Percentiles rank a stretch among this genome's conserved stretches.
Conservation (phyloP, 64 coral and sea anemone genomes). For the Stylophora pistillata region DNA sequence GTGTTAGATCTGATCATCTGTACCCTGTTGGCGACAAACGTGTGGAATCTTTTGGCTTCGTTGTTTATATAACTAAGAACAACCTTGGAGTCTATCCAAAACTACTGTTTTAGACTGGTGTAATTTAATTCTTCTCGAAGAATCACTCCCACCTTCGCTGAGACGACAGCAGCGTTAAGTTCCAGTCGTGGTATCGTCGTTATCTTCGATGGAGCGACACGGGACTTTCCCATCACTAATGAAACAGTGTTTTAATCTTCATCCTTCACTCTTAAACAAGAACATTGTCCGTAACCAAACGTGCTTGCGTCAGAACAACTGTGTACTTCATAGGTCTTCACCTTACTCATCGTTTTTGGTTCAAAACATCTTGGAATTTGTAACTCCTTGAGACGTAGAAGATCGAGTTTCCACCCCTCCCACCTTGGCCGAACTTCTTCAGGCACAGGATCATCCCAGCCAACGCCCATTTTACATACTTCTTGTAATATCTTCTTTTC, state of each 20-base stretch:
- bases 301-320: slow-evolving; percentile 12
- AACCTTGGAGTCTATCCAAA: not conserved
- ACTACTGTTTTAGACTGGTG: not conserved
- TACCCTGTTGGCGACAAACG: slow-evolving; percentile 39
- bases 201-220: too few relatives aligned
- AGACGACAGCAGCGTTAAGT: slow-evolving; percentile 5
- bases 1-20: slow-evolving; percentile 20
- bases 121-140: not conserved
- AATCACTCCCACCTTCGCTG: not conserved
- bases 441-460: slow-evolving; percentile 12
- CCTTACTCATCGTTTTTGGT: slow-evolving; percentile 1
- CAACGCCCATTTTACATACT: not conserved
- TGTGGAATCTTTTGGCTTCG: too few relatives aligned
- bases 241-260: slow-evolving; percentile 16
- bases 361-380: slow-evolving; percentile 34
- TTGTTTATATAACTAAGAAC: slow-evolving; percentile 13
- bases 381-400: slow-evolving; percentile 1
- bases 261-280: slow-evolving; percentile 18
- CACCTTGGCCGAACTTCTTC: not conserved
- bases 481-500: slow-evolving; percentile 17
- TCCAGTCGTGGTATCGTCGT: too few relatives aligned
- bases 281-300: slow-evolving; percentile 30
- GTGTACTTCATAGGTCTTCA: slow-evolving; percentile 25
- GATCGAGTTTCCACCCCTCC: not conserved
- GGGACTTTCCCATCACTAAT: too few relatives aligned